These are phyloP conservation scores for Leptarthrus brevirostris DNA, from an alignment of 2,888 invertebrate genomes.

Conservation along the genomic window DNA sequence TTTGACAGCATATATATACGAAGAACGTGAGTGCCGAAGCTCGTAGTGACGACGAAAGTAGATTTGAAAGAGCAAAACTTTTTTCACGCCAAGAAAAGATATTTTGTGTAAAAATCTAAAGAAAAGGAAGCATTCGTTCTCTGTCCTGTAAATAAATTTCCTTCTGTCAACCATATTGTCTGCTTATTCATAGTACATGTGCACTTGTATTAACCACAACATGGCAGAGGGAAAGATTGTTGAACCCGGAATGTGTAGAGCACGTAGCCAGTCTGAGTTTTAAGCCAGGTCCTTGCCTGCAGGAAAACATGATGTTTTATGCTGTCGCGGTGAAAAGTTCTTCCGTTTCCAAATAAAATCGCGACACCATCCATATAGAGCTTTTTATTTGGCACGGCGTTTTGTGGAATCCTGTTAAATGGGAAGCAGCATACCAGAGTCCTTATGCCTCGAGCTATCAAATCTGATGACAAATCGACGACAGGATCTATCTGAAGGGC, in stretches of 20 bases:
- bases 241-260: not conserved
- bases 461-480: constrained; percentile 4
- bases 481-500: not conserved
- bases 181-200: not conserved
- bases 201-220: not conserved
- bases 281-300: constrained; percentile 11
- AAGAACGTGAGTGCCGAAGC: constrained; percentile 15
- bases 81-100: constrained; percentile 17
- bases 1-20: constrained; percentile 29
- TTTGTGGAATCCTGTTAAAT: constrained; percentile 21
- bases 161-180: constrained; percentile 31
- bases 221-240: not conserved
- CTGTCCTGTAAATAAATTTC: constrained; percentile 29
- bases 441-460: not conserved
- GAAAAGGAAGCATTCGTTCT: constrained; percentile 2
- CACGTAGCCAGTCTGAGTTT: not conserved
- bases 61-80: constrained; percentile 16
- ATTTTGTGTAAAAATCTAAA: constrained; percentile 26
- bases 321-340: constrained; percentile 2
- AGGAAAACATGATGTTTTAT: constrained; percentile 33
- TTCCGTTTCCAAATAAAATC: constrained; percentile 32
- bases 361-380: constrained; percentile 27
- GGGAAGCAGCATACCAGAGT: not conserved
- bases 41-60: not conserved
- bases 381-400: not conserved